Evolutionary conservation across 2,888 invertebrate genomes (phyloP), one percentile per base, ranked within the genome.

Genomic region (Dicyrtomina minuta): DNA sequence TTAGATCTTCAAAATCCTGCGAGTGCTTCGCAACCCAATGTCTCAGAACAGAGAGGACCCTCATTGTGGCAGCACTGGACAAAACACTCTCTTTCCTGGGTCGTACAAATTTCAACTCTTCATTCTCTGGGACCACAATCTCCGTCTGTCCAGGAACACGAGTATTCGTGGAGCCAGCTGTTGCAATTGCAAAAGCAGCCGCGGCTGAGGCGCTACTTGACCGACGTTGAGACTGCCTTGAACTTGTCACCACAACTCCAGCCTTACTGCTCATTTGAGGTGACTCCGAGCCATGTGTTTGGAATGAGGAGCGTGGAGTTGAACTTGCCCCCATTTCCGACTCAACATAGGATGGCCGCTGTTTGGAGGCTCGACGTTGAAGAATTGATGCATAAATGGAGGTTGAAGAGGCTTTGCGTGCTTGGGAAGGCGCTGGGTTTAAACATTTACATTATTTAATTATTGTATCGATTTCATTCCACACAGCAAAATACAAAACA

Each of bases 1-100:
- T 74, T 1, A 70, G 64, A 59, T 68, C 77, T 49, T 77, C 76
- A 59, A 77, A 77, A 55, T 77, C 86, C 81, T 92, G 91, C 0
- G 91, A 88, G 81, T 94, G 93, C 82, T 94, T 94, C 0, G 91
- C 91, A 41, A 92, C 90, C 95, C 95, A 95, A 81, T 94, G 94
- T 72, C 93, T 87, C 58, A 95, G 84, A 1, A 95, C 93, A 81
- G 93, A 93, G 0, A 95, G 85, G 0, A 94, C 94, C 93, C 95
- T 83, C 93, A 94, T 94, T 0, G 93, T 94, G 67, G 93, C 93
- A n/a, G 94, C 94, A 5, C 93, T 93, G 53, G 92, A 92, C 81
- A 93, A 91, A 53, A 92, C 89, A 10, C 89, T 90, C 79, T 91
- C 91, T 74, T 88, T 87, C 64, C 87, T 84, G 12, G 78, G 78